phyloP scores from a whole-genome alignment of 2,888 invertebrate genomes.

The Isotomurus palustris region DNA sequence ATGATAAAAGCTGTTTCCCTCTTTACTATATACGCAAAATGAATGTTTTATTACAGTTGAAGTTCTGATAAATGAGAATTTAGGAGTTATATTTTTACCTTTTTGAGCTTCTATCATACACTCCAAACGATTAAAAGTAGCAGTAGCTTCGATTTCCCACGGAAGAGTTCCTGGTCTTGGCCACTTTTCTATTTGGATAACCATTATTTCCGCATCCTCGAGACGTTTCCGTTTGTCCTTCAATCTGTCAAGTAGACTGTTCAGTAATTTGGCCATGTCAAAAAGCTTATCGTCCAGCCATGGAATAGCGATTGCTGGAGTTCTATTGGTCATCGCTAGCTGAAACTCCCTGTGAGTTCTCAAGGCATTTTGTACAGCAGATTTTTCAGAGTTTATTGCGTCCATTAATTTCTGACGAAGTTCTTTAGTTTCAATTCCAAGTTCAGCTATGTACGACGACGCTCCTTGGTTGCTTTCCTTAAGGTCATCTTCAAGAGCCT shows the following conservation, averaged over 20 bases:
- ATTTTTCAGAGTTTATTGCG: conserved; percentile 40
- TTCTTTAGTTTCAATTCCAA: conserved; percentile 36
- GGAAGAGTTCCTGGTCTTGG: conserved; percentile 40
- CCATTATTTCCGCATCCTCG: conserved; percentile 40
- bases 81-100: conserved; percentile 13
- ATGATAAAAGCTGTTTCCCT: conserved; percentile 42
- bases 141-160: conserved; percentile 38
- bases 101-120: conserved; percentile 39
- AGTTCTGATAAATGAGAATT: neutral
- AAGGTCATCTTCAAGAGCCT: conserved; percentile 39
- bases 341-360: conserved; percentile 42
- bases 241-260: conserved; percentile 37
- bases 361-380: conserved; percentile 43
- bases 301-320: conserved; percentile 35
- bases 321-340: conserved; percentile 36
- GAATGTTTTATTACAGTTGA: neutral
- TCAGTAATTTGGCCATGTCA: conserved; percentile 41
- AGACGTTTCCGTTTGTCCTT: conserved; percentile 35
- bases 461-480: conserved; percentile 41
- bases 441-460: conserved; percentile 36
- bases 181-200: conserved; percentile 30
- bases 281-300: conserved; percentile 46
- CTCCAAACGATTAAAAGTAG: conserved; percentile 30
- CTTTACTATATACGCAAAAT: conserved; percentile 26
- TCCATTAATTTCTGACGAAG: conserved; percentile 37